Evolutionary conservation across 2,113 vertebrate genomes (phyloP).

Genomic region (Buteo buteo): DNA sequence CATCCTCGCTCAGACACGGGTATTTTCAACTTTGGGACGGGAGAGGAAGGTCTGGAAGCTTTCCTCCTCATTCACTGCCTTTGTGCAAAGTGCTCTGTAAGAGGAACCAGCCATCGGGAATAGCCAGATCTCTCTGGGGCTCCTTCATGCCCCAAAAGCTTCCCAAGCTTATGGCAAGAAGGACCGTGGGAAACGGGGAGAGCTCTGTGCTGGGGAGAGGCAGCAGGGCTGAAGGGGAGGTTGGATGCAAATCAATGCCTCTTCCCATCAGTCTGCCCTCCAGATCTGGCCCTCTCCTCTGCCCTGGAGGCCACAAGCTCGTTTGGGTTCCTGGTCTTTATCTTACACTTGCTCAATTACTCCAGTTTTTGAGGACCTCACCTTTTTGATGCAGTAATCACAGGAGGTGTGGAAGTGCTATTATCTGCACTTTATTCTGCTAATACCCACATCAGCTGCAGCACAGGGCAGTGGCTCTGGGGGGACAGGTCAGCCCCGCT

Average conservation of each 20-base stretch:
- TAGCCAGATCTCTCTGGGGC: not conserved
- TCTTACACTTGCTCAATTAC: not conserved
- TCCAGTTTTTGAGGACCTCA: not conserved
- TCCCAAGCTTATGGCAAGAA: not conserved
- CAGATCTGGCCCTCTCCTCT: not conserved
- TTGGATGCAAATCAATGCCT: not conserved
- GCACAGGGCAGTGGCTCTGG: not conserved
- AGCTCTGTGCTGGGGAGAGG: not conserved
- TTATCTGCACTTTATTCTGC: not conserved
- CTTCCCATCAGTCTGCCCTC: not conserved
- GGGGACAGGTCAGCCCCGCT: not conserved
- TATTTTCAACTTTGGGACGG: not conserved
- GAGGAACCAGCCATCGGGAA: not conserved
- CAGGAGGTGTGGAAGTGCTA: not conserved
- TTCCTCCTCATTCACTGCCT: not conserved
- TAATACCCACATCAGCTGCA: not conserved
- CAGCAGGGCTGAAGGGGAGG: not conserved
- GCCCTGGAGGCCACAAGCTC: not conserved
- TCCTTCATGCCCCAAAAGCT: not conserved
- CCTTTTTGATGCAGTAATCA: not conserved
- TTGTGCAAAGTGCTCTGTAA: not conserved
- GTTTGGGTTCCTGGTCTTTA: not conserved
- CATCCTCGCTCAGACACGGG: accelerated
- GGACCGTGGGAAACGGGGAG: not conserved
- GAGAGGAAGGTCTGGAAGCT: not conserved